Conservation (phyloP, 2,888 invertebrate species). For the Protophormia terraenovae region DNA sequence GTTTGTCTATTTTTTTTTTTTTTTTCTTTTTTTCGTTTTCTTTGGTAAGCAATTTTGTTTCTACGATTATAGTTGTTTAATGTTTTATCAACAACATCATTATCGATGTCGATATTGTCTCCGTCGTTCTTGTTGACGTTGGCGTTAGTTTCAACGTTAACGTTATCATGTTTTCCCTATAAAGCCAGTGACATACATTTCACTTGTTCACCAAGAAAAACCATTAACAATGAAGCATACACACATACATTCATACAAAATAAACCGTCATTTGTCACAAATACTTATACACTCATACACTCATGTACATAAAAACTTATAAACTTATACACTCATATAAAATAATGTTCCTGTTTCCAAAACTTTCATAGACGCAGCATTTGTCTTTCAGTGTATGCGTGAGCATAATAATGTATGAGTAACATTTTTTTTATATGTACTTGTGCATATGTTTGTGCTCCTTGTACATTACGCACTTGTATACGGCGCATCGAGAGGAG, state of each 20-base stretch:
- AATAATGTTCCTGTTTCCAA: constrained; percentile 34
- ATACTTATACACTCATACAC: not conserved
- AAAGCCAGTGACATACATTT: constrained; percentile 66
- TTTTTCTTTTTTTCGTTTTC: too few relatives aligned
- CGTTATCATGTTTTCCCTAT: constrained; percentile 35
- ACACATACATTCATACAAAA: not conserved
- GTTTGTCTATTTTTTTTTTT: not conserved
- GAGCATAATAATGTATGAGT: constrained; percentile 2
- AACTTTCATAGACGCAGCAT: not conserved
- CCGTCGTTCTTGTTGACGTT: not conserved
- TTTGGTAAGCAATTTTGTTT: constrained; percentile 42
- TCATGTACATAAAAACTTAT: not conserved
- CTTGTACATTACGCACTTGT: constrained; percentile 55
- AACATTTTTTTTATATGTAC: not conserved
- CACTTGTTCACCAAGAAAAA: constrained; percentile 39
- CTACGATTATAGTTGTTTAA: constrained; percentile 22
- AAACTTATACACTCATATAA: not conserved
- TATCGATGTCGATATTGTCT: not conserved
- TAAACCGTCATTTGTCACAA: not conserved
- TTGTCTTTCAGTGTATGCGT: not conserved
- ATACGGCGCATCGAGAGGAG: constrained; percentile 64
- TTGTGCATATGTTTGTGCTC: constrained; percentile 30
- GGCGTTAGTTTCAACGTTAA: not conserved
- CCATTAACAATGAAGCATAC: constrained; percentile 24
- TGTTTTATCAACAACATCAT: constrained; percentile 16